phyloP scores from a whole-genome alignment of 2,113 vertebrate species.

The Channa argus region DNA sequence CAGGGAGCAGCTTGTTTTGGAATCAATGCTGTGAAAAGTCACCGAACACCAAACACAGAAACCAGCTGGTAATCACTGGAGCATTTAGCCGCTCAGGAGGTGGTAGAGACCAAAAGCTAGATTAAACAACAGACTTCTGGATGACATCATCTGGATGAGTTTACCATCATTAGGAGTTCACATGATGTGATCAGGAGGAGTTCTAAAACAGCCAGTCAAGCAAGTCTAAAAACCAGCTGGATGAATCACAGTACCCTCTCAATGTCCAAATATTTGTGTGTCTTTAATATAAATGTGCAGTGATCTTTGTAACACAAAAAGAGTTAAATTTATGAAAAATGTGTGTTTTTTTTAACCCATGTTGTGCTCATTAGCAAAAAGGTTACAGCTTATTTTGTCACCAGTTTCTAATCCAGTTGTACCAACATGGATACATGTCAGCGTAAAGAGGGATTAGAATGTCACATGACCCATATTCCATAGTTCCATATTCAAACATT shows the following conservation, averaged over 20 bases:
- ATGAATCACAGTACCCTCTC: not conserved
- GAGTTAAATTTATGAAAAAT: constrained; percentile 8
- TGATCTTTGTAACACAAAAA: constrained; percentile 15
- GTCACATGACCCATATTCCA: too few species aligned
- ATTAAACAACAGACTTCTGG: not conserved
- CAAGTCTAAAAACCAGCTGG: not conserved
- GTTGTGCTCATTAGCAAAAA: constrained; percentile 21
- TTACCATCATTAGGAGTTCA: too few species aligned
- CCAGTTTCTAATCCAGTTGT: constrained; percentile 48
- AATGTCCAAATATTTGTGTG: not conserved
- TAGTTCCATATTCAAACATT: too few species aligned
- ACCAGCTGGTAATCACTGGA: too few species aligned
- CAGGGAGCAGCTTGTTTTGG: not conserved
- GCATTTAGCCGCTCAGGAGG: too few species aligned
- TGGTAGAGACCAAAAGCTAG: too few species aligned
- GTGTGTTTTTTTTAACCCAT: constrained; percentile 31
- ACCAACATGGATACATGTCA: constrained; percentile 38
- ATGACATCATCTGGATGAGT: too few species aligned
- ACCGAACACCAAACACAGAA: too few species aligned
- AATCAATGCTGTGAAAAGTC: not conserved
- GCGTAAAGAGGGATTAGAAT: constrained; percentile 41
- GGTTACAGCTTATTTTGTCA: constrained; percentile 41
- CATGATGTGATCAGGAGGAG: too few species aligned
- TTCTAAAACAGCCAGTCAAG: too few species aligned
- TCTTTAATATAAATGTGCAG: not conserved